Base-by-base conservation (phyloP, 2,797 vertebrate genomes). In the Muscicapa striata region DNA sequence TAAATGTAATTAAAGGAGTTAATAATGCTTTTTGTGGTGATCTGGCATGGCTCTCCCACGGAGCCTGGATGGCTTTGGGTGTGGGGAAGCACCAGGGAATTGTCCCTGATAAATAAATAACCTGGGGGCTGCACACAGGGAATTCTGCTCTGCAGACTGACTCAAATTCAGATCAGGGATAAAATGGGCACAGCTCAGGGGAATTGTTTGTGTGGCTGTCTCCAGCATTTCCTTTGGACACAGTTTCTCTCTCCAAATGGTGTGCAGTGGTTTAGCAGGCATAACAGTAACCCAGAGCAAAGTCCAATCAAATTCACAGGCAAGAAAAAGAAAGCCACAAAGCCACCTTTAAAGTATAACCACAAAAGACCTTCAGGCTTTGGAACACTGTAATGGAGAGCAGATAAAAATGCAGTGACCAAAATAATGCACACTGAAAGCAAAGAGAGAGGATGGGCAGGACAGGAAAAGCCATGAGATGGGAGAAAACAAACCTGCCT, bases 31-130 rank as follows among this genome's bases (percentile, higher is more conserved):
- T 70, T 49, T 41, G 19, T 6, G 2, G 2, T 23, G 46, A 4
- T 38, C 32, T 64, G 87, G n/a, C 16, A 2, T 0, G 19, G 46
- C 66, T 68, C 3, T n/a, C 26, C 12, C 63, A 22, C 23, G 29
- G 16, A 51, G 10, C 34, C 7, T 15, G 0, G n/a, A 2, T 19
- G 61, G 40, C 29, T 18, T 3, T 26, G 58, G 21, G 6, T 5
- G 6, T 22, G 24, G 61, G 30, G 23, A 36, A 41, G 1, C 5
- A 6, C 6, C 22, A 5, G 41, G 34, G 34, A 3, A 6, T 10
- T 27, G 69, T 48, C 22, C 32, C 55, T 19, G 63, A 12, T n/a
- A 19, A 21, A 46, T 41, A 20, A 30, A 46, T 41, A 23, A 30
- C 51, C 70, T 8, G 4, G 40, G 41, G 41, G 22, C 12, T 45